Percentiles rank a stretch among this genome's conserved stretches.
These are phyloP conservation scores for Gymnocypris eckloni DNA, from an alignment of 2,797 vertebrate genomes.

Conservation along the genomic window DNA sequence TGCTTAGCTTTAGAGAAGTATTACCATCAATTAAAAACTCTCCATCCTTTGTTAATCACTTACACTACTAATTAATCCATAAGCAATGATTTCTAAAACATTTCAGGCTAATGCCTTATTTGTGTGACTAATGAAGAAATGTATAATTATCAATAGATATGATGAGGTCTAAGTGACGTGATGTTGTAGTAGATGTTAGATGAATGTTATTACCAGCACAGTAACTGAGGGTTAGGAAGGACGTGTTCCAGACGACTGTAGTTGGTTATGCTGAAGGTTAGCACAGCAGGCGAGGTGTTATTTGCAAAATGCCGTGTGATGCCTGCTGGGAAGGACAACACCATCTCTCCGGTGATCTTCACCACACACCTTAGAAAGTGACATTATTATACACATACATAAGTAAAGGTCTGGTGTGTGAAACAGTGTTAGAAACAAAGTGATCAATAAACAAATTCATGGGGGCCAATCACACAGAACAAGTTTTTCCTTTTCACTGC, in stretches of 20 bases:
- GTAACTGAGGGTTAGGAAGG: conserved; percentile 98
- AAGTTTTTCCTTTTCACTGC: neutral
- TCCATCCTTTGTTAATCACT: neutral
- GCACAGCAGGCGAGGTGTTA: conserved; percentile 91
- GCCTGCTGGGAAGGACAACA: conserved; percentile 96
- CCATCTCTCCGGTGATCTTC: conserved; percentile 99
- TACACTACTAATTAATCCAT: neutral
- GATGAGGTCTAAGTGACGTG: conserved; percentile 37
- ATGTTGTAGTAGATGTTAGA: conserved; percentile 58
- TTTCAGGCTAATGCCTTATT: neutral
- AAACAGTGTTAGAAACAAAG: conserved; percentile 16
- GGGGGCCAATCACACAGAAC: neutral
- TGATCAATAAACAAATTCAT: neutral
- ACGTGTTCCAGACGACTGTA: conserved; percentile 97
- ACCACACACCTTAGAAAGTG: conserved; percentile 87
- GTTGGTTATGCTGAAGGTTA: conserved; percentile 97
- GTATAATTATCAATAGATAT: neutral
- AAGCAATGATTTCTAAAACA: neutral
- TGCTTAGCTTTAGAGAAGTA: neutral
- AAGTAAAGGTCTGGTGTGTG: neutral
- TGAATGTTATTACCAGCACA: conserved; percentile 89
- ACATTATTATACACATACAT: conserved; percentile 27
- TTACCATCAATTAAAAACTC: neutral
- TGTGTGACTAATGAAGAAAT: neutral
- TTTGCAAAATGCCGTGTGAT: conserved; percentile 98